Evolutionary conservation across 2,888 invertebrate species (phyloP).

Genomic region (Eutolmus rufibarbis): DNA sequence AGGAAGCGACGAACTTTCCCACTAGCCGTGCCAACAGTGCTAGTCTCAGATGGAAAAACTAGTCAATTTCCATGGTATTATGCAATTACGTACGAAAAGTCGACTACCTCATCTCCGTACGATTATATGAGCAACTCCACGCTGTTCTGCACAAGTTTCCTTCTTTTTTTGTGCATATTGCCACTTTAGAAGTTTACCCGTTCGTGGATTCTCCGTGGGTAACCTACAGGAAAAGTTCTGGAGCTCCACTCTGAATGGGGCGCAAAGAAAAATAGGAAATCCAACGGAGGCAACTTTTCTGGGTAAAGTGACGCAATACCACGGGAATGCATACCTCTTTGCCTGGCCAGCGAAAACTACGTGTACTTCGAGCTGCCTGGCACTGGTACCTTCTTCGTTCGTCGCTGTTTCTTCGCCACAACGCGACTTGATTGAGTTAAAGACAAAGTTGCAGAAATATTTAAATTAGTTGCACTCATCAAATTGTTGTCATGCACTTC

Average conservation of each 20-base stretch:
- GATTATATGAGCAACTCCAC: background rate
- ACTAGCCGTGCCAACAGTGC: background rate
- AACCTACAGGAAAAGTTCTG: slow-evolving; percentile 17
- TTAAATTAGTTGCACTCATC: slow-evolving; percentile 21
- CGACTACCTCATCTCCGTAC: background rate
- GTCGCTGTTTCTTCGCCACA: background rate
- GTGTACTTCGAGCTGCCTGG: background rate
- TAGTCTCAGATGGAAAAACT: background rate
- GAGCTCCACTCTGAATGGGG: background rate
- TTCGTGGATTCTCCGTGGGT: slow-evolving; percentile 17
- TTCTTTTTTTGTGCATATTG: background rate
- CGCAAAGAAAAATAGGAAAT: slow-evolving; percentile 9
- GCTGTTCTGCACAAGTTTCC: background rate
- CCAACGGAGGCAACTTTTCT: slow-evolving; percentile 1
- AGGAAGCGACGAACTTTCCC: background rate
- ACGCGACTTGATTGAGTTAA: background rate
- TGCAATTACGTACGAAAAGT: slow-evolving; percentile 11
- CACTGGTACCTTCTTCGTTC: background rate
- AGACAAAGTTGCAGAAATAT: background rate
- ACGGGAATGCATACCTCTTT: background rate
- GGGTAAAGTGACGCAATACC: slow-evolving; percentile 17
- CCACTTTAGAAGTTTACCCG: slow-evolving; percentile 17
- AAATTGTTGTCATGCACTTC: slow-evolving; percentile 1
- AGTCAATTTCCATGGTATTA: slow-evolving; percentile 10
- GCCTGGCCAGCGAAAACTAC: background rate